Percentiles rank a stretch among this genome's conserved stretches.
Conservation (phyloP, 2,888 invertebrate species). For the Pandemis corylana region DNA sequence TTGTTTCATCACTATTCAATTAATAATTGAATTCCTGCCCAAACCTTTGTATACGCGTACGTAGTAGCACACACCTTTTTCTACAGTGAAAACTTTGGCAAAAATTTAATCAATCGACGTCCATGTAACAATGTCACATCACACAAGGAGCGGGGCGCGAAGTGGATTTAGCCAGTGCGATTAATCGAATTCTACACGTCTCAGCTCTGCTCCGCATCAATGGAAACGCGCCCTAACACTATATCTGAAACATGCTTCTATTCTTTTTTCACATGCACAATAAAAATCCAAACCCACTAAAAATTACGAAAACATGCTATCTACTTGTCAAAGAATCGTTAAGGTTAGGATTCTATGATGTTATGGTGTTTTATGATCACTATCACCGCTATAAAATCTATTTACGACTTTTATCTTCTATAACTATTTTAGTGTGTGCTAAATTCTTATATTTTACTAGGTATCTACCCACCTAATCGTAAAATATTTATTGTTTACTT, state of each 20-base stretch:
- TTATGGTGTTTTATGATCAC: conserved; percentile 23
- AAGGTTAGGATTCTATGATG: conserved; percentile 16
- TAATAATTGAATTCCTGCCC: no score
- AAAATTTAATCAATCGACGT: no score
- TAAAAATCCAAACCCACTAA: background rate
- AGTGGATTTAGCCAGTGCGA: no score
- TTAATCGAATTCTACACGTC: no score
- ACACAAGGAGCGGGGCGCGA: no score
- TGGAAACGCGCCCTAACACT: background rate
- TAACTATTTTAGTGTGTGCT: conserved; percentile 24
- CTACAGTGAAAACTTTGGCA: no score
- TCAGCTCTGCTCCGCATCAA: no score
- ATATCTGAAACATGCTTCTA: background rate
- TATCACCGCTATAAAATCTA: conserved; percentile 23
- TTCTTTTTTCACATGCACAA: background rate
- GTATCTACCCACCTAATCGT: background rate
- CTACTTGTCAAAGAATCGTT: conserved; percentile 5
- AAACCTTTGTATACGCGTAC: no score
- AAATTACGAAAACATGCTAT: background rate
- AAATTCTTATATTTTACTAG: conserved; percentile 3
- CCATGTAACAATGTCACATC: no score
- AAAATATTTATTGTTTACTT: background rate
- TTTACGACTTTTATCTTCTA: conserved; percentile 25
- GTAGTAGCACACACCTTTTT: no score
- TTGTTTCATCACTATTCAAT: no score